Base-by-base conservation (phyloP, 2,113 vertebrate genomes). In the Lathamus discolor region DNA sequence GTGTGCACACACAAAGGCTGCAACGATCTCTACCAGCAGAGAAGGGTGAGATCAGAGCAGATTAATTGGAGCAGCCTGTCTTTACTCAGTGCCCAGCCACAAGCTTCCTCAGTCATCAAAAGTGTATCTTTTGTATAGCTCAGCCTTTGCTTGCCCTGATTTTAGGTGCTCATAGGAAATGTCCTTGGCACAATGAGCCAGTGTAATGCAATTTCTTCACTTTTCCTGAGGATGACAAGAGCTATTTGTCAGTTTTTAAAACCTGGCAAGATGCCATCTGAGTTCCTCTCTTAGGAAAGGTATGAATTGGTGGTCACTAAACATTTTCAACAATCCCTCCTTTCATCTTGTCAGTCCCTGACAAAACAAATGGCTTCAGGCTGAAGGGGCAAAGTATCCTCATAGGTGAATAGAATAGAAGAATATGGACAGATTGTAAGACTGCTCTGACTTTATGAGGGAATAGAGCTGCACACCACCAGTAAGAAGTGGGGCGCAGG, bases 381-480 rank as follows among this genome's bases (percentile, higher is more conserved):
- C 18, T 76, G 55, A 49, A 28, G 11, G 13, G 27, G 2, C 29
- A 55, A 19, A 9, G 37, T 46, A 28, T n/a, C 52, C 39, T 76
- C 1, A 0, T 18, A 35, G 28, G 6, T 49, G 28, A 75, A 8
- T 4, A 17, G 17, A 31, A 10, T 27, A 28, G 39, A 35, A 52
- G 14, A 41, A 44, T 2, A 5, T 1, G 28, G 74, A 15, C 15
- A 33, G 33, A 35, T 44, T 39, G 31, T 73, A 73, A 54, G 28
- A 19, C 25, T 54, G 9, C 24, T 74, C 35, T 62, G 67, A 37
- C 29, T 80, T 55, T 12, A 67, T 37, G 49, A 66, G 41, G 43
- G 61, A 73, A 11, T 1, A 4, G 33, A 35, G 29, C 49, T 70
- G 41, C 33, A 18, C 11, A 41, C 8, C 16, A 62, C 1, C 33